phyloP scores from a whole-genome alignment of 2,888 invertebrate genomes.

The Acanthosepion pharaonis region DNA sequence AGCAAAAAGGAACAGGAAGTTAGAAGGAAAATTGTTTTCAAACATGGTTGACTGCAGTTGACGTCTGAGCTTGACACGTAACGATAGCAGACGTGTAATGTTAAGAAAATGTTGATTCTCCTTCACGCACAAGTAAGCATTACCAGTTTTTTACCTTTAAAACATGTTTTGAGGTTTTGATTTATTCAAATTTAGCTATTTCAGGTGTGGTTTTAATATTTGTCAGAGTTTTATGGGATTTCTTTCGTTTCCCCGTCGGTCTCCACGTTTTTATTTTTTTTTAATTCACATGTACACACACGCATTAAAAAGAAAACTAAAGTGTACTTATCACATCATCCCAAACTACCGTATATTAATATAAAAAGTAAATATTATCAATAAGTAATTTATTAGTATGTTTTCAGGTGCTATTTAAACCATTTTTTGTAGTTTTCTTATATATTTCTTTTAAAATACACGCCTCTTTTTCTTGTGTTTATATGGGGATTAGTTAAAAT shows the following conservation, averaged over 20 bases:
- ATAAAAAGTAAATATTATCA: background rate
- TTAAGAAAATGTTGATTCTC: background rate
- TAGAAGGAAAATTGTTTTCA: background rate
- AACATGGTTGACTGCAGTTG: constrained; percentile 33
- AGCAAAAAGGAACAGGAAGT: constrained; percentile 15
- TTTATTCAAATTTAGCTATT: background rate
- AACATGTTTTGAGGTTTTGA: background rate
- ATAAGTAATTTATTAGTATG: background rate
- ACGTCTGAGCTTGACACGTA: background rate
- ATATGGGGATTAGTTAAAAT: background rate
- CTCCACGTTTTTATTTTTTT: background rate
- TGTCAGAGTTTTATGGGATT: background rate
- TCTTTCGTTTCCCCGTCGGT: background rate
- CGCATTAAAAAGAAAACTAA: background rate
- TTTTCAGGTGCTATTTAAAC: background rate
- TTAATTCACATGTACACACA: background rate
- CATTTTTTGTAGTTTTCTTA: background rate
- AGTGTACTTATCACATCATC: too few relatives aligned
- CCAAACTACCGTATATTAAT: background rate
- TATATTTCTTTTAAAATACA: background rate
- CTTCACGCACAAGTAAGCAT: background rate
- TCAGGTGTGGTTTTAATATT: background rate
- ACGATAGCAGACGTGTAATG: background rate
- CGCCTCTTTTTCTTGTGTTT: constrained; percentile 33
- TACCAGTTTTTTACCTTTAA: background rate